These are phyloP conservation scores for Strix uralensis DNA, from an alignment of 2,113 vertebrate species.

Conservation along the genomic window DNA sequence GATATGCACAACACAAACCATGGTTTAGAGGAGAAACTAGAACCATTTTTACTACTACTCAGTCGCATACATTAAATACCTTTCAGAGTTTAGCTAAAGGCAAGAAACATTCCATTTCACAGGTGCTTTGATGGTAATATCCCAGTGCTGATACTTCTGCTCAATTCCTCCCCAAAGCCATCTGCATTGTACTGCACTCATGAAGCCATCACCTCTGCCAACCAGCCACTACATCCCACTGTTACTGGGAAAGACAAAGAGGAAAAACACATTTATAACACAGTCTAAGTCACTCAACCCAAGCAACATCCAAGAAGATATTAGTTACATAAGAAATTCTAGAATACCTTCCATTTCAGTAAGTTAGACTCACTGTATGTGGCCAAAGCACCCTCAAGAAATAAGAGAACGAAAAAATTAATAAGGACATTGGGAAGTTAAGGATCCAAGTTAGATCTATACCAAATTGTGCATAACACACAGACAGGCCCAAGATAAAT, in stretches of 20 bases:
- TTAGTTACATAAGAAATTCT: neutral
- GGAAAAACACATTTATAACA: neutral
- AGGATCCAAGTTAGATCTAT: neutral
- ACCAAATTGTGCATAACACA: neutral
- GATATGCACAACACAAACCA: neutral
- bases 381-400: neutral
- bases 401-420: neutral
- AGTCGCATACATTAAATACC: neutral
- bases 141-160: neutral
- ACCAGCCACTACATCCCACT: neutral
- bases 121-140: neutral
- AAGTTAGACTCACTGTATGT: neutral
- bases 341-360: neutral
- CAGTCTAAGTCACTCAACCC: neutral
- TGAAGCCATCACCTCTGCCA: neutral
- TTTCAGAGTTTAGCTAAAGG: neutral
- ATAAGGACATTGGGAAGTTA: neutral
- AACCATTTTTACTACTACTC: neutral
- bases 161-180: neutral
- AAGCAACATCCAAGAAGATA: neutral
- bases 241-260: neutral
- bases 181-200: neutral
- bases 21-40: neutral
- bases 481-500: neutral
- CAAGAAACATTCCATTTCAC: neutral